A percentile compares a stretch with the other conserved stretches of the same genome.
These are phyloP conservation scores for Xylophagus ater DNA, from an alignment of 2,888 invertebrate species.

Conservation along the genomic window DNA sequence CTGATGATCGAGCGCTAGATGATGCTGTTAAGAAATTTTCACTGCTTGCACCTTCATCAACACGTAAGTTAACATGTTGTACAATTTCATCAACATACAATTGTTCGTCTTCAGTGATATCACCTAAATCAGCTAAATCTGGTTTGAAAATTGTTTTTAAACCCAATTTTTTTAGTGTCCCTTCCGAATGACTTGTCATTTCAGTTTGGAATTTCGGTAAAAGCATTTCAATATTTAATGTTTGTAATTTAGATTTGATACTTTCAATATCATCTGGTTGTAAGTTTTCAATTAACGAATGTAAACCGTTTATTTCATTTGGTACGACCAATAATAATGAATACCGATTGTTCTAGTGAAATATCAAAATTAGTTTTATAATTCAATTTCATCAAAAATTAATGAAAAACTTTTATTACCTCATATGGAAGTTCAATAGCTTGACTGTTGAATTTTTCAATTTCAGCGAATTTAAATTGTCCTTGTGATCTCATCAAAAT, in stretches of 20 bases:
- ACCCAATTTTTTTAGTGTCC: constrained; percentile 47
- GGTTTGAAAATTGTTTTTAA: constrained; percentile 49
- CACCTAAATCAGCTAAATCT: constrained; percentile 46
- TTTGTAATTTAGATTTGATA: constrained; percentile 19
- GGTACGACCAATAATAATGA: constrained; percentile 48
- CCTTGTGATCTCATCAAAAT: constrained; percentile 58
- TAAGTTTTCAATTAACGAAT: constrained; percentile 44
- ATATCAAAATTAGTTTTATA: constrained; percentile 16
- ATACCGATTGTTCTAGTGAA: constrained; percentile 49
- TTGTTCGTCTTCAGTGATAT: constrained; percentile 48
- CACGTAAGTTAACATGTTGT: constrained; percentile 51
- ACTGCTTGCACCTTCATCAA: constrained; percentile 46
- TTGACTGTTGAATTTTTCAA: constrained; percentile 53
- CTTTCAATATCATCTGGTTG: constrained; percentile 36
- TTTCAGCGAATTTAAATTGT: constrained; percentile 47
- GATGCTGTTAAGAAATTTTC: constrained; percentile 39
- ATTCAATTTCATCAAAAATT: constrained; percentile 5
- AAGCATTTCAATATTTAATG: constrained; percentile 40
- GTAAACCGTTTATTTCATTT: constrained; percentile 46
- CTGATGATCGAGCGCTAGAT: constrained; percentile 28
- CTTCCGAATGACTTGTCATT: constrained; percentile 51
- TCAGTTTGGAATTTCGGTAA: constrained; percentile 52
- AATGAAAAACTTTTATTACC: constrained; percentile 40
- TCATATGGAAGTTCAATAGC: constrained; percentile 64
- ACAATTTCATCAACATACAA: constrained; percentile 56